Evolutionary conservation across 1,140 invertebrate species (phyloP), one percentile per base, ranked within the genome.

Genomic region (Planococcus citri): DNA sequence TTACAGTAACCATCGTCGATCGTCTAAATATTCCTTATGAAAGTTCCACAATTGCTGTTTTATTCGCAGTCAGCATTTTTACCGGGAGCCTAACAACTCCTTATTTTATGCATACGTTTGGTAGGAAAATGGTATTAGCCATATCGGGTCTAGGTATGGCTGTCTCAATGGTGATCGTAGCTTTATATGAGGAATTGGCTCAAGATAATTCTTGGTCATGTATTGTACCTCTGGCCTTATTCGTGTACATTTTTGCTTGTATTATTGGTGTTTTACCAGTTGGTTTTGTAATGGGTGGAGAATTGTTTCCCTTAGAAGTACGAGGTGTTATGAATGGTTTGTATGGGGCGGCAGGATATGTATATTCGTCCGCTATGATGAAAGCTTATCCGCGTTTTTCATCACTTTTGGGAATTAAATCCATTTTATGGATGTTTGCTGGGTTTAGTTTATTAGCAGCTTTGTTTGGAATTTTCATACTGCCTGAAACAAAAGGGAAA

Each of bases 401-500:
- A 17, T 3, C 17, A 17, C 10, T 3, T 51, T 9, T 51, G 4
- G 41, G 41, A 9, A 20, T 51, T 3, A 51, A 51, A 51, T 17
- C 17, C 3, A 51, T 17, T 9, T 9, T 51, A 51, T 51, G 41
- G 41, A n/a, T 17, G 6, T 51, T 51, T 51, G 41, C 41, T 9
- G 41, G 6, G n/a, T 51, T n/a, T 20, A 9, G 41, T 51, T 51
- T 80, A 1, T 61, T 82, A 10, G 78, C 83, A 9, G 76, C 78
- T 0, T 22, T 81, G 1, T 86, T 84, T 71, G 79, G 91, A 0
- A 76, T 82, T 3, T 76, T 85, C 6, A 82, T 84, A 20, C 76
- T 94, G 2, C 91, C 91, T 0, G 92, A 94, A 77, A 94, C 91
- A 0, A 88, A 87, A 72, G 87, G 89, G 0, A 88, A 87, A 73